Conservation (phyloP, 2,113 vertebrate genomes). For the Syngnathoides biaculeatus region DNA sequence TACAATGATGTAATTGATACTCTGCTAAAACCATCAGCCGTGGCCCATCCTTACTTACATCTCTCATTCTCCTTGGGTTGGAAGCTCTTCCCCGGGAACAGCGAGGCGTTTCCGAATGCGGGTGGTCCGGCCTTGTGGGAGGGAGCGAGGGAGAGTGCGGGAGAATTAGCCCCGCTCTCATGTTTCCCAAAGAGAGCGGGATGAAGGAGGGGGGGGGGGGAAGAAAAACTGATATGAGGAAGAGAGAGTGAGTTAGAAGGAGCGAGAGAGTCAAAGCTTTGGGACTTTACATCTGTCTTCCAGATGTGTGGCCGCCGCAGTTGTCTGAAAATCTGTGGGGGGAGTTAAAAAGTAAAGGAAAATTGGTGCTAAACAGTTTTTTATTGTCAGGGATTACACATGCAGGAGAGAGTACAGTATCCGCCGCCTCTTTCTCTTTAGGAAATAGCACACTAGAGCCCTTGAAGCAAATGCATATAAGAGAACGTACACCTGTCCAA, state of each 20-base stretch:
- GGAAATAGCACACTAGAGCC: slow-evolving; percentile 36
- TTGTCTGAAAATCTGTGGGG: slow-evolving; percentile 62
- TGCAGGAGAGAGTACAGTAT: slow-evolving; percentile 38
- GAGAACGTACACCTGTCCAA: slow-evolving; percentile 78
- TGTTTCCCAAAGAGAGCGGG: slow-evolving; percentile 60
- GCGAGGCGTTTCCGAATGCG: slow-evolving; percentile 76
- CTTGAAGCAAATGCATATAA: slow-evolving; percentile 59
- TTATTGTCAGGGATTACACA: slow-evolving; percentile 75
- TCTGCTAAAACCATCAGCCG: slow-evolving; percentile 72
- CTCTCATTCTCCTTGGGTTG: slow-evolving; percentile 47
- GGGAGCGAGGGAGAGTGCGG: slow-evolving; percentile 46
- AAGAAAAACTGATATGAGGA: slow-evolving; percentile 43
- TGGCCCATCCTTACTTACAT: slow-evolving; percentile 63
- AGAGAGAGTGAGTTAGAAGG: slow-evolving; percentile 45
- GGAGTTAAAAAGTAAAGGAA: slow-evolving; percentile 69
- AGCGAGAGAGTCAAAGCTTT: slow-evolving; percentile 51
- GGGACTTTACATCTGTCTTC: slow-evolving; percentile 73
- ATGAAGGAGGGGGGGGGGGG: slow-evolving; percentile 10
- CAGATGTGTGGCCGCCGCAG: slow-evolving; percentile 78
- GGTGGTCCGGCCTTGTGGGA: slow-evolving; percentile 70
- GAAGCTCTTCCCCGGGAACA: slow-evolving; percentile 60
- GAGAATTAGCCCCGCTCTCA: slow-evolving; percentile 67
- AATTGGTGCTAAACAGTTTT: slow-evolving; percentile 78
- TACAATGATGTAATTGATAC: slow-evolving; percentile 73
- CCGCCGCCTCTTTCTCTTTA: slow-evolving; percentile 19